Conservation (phyloP, 37 sponge, comb jelly and placozoan genomes). For the Geodia barretti region DNA sequence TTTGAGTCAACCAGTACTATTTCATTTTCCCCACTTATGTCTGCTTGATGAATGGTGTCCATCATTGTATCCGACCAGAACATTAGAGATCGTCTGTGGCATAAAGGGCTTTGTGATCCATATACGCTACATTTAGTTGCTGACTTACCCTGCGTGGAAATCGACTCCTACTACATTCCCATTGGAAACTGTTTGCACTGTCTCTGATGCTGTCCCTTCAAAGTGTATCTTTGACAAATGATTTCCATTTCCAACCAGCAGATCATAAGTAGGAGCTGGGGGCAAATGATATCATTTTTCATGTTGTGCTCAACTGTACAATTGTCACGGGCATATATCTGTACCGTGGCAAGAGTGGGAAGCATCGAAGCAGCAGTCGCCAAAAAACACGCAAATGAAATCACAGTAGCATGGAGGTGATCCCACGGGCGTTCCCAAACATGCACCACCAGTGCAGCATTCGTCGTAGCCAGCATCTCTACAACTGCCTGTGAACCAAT, state of each 20-base stretch:
- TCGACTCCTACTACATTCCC: constrained; percentile 11
- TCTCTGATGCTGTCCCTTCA: constrained; percentile 6
- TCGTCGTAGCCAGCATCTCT: neutral
- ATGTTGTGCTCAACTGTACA: too few relatives aligned
- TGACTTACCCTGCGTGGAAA: constrained; percentile 38
- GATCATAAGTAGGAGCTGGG: neutral
- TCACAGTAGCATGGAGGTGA: neutral
- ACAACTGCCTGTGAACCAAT: constrained; percentile 33
- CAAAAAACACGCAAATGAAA: neutral
- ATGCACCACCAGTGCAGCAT: constrained; percentile 9
- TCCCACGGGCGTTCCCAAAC: neutral
- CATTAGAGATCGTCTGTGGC: constrained; percentile 1
- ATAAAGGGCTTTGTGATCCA: neutral
- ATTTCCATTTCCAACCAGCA: neutral
- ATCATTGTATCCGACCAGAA: constrained; percentile 40
- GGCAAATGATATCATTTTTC: too few relatives aligned
- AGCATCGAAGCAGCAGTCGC: neutral
- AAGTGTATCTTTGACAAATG: constrained; percentile 7
- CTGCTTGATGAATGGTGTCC: constrained; percentile 6
- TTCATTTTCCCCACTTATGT: constrained; percentile 6
- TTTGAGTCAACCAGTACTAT: constrained; percentile 7
- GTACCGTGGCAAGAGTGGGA: neutral
- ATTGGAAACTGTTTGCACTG: neutral
- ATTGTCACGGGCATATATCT: too few relatives aligned
- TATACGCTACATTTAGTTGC: neutral